A percentile compares a stretch with the other conserved stretches of the same genome.
Evolutionary conservation across 2,888 invertebrate genomes (phyloP).

Genomic region (Tortricodes alternella): DNA sequence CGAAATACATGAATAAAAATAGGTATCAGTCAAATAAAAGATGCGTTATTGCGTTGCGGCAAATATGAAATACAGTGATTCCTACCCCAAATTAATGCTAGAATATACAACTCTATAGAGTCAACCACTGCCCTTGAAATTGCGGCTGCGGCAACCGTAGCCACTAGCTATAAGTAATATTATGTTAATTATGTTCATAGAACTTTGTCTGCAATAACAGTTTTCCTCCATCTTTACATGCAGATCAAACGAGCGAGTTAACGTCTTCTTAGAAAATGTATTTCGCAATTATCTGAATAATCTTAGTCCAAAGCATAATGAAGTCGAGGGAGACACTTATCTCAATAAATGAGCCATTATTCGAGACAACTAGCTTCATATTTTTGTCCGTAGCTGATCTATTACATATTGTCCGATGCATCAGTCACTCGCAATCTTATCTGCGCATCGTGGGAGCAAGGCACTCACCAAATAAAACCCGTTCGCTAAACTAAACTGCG

Average conservation of each 20-base stretch:
- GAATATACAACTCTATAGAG: no score
- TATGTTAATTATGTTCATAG: no score
- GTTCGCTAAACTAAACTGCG: slow-evolving; percentile 31
- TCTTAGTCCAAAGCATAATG: slow-evolving; percentile 37
- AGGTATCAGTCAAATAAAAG: no score
- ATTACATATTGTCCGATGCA: slow-evolving; percentile 77
- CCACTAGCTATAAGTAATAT: no score
- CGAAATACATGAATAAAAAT: no score
- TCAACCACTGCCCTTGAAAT: no score
- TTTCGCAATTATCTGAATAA: slow-evolving; percentile 31
- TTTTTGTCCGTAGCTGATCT: slow-evolving; percentile 66
- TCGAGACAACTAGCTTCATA: slow-evolving; percentile 52
- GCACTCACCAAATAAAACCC: slow-evolving; percentile 43
- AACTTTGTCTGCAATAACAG: no score
- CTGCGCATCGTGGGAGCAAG: slow-evolving; percentile 72
- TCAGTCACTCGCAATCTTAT: slow-evolving; percentile 77
- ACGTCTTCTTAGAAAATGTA: slow-evolving; percentile 16
- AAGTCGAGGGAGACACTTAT: slow-evolving; percentile 68
- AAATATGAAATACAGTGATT: no score
- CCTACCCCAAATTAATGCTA: no score
- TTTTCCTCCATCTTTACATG: not conserved
- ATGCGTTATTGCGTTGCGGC: no score
- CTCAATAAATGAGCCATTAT: slow-evolving; percentile 76
- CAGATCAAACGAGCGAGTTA: no score
- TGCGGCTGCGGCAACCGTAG: no score